Evolutionary conservation across 2,888 invertebrate genomes (phyloP), one percentile per base, ranked within the genome.

Genomic region (Aleiodes leptofemur): DNA sequence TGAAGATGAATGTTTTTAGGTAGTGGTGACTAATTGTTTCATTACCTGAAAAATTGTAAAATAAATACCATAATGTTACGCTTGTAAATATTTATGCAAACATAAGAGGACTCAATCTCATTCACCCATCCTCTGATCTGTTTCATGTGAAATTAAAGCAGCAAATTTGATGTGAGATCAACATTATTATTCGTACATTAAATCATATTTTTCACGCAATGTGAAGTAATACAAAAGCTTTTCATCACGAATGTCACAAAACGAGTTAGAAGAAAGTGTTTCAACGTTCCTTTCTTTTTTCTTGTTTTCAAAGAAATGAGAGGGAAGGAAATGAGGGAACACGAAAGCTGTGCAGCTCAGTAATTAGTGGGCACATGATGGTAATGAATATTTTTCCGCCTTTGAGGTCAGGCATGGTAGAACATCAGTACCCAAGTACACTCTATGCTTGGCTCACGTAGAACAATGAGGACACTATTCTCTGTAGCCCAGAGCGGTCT

Each of bases 41-140:
- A 71, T 75, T 75, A 64, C 64, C 64, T 57, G 38, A 34, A 50
- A 71, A 55, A 64, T 80, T 88, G 88, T 88, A 88, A 88, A 87
- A 88, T 87, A 89, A 88, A 88, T 84, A 85, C 83, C 84, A 86
- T 87, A 85, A 83, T 84, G 86, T 71, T 87, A 87, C 84, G 88
- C 89, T 88, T 88, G 87, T 88, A 88, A 86, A 87, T 80, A 81
- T 76, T 64, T 73, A 71, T 64, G 77, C 71, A 69, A 69, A 74
- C 43, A 16, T 9, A 43, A 16, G 23, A 9, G 23, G 48, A 48
- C 48, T 64, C 16, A 43, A 48, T 64, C 23, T 64, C 34, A 43
- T 14, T 14, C 43, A 43, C 43, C 14, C 14, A 16, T 64, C 55
- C 69, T 53, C 29, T 43, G 43, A 8, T 11, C 9, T 43, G 9